Conservation (phyloP, 2,888 invertebrate species). For the Listrodromus nycthemerus region DNA sequence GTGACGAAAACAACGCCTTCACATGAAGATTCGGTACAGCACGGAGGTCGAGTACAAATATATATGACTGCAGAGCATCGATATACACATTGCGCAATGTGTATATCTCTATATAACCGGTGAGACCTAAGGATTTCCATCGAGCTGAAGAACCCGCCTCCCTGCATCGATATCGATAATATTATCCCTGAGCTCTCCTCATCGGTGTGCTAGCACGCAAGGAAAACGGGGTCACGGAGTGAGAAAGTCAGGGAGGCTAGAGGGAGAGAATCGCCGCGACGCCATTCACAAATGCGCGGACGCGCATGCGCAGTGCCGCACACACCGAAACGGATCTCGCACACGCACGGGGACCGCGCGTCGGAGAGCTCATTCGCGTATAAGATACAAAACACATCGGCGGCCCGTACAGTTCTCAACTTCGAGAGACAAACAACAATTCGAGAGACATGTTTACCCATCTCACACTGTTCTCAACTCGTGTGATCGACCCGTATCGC, state of each 20-base stretch:
- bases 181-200: constrained; percentile 8
- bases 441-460: not conserved
- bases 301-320: not conserved
- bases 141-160: constrained; percentile 11
- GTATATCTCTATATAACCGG: constrained; percentile 23
- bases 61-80: not conserved
- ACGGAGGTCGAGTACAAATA: not conserved
- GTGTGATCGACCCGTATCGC: not conserved
- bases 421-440: not conserved
- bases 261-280: constrained; percentile 52
- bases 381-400: not conserved
- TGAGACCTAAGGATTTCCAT: constrained; percentile 19
- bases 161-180: constrained; percentile 19
- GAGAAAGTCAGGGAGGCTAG: constrained; percentile 1
- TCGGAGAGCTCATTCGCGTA: not conserved
- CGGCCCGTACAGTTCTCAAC: not conserved
- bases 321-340: not conserved
- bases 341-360: not conserved
- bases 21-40: constrained; percentile 28
- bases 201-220: constrained; percentile 4
- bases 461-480: not conserved
- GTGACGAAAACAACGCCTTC: constrained; percentile 33
- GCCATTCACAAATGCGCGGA: constrained; percentile 75
- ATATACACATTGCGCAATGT: not conserved
- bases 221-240: constrained; percentile 35